Percentiles rank a stretch among this genome's conserved stretches.
Conservation (phyloP, 2,797 vertebrate genomes). For the Silurus lanzhouensis region DNA sequence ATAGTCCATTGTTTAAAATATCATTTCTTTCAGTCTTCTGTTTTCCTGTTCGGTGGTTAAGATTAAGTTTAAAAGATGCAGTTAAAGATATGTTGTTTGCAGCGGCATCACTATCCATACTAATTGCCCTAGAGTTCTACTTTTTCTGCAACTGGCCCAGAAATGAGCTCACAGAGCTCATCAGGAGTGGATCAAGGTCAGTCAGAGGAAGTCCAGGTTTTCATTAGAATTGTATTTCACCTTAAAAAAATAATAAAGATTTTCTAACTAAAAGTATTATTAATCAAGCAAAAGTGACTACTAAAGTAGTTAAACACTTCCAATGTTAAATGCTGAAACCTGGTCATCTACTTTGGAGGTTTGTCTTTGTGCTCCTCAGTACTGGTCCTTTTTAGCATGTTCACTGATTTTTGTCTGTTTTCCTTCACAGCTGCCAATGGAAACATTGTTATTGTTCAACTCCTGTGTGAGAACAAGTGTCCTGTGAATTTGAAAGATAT, state of each 20-base stretch:
- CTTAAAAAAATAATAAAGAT: not conserved
- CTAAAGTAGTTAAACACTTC: not conserved
- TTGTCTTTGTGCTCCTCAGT: too few relatives aligned
- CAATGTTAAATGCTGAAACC: not conserved
- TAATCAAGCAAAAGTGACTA: not conserved
- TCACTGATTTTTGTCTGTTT: not conserved
- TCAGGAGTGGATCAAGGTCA: not conserved
- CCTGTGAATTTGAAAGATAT: constrained; percentile 84
- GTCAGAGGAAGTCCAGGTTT: not conserved
- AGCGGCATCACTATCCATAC: not conserved
- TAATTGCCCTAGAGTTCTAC: not conserved
- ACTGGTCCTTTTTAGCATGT: not conserved
- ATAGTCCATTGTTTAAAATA: not conserved
- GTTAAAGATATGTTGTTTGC: not conserved
- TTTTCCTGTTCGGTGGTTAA: too few relatives aligned
- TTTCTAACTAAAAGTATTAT: not conserved
- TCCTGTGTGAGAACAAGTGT: constrained; percentile 87
- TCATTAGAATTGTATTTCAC: not conserved
- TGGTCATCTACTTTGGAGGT: not conserved
- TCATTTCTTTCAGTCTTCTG: not conserved
- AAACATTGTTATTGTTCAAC: constrained; percentile 80
- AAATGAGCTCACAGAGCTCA: not conserved
- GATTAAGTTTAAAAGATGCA: not conserved
- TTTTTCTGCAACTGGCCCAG: not conserved
- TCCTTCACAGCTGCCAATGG: constrained; percentile 79